phyloP scores from a whole-genome alignment of 2,888 invertebrate species.

The Labia minor region DNA sequence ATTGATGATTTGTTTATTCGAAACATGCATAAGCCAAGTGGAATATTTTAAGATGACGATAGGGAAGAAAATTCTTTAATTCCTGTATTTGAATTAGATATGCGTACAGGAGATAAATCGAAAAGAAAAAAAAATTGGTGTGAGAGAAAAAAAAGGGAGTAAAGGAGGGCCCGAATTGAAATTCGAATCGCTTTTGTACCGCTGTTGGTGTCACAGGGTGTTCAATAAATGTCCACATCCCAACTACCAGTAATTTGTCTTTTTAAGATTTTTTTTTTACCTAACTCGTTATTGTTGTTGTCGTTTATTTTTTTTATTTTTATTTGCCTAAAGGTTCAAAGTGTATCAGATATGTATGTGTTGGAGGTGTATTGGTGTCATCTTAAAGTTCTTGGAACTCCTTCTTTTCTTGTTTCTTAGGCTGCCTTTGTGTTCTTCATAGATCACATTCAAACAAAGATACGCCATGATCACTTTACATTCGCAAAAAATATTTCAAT shows the following conservation, averaged over 20 bases:
- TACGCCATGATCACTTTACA: background rate
- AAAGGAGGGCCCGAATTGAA: background rate
- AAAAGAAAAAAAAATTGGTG: background rate
- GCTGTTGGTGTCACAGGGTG: background rate
- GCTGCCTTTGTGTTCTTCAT: conserved; percentile 1
- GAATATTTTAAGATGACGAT: too few relatives aligned
- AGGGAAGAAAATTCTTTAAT: background rate
- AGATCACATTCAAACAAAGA: conserved; percentile 8
- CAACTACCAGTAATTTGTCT: background rate
- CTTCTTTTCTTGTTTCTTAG: background rate
- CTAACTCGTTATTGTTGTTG: background rate
- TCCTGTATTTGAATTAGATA: background rate
- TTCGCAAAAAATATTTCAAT: too few relatives aligned
- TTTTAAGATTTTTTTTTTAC: background rate
- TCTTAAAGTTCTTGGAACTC: background rate
- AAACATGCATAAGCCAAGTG: too few relatives aligned
- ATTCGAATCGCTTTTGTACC: background rate
- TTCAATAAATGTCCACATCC: background rate
- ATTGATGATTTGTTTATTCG: too few relatives aligned
- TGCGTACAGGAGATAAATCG: background rate
- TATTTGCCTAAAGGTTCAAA: background rate
- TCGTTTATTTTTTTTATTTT: background rate
- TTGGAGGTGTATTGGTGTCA: background rate
- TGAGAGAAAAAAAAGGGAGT: background rate
- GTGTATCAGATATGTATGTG: background rate